Evolutionary conservation across 2,888 invertebrate species (phyloP).

Genomic region (Sericinus montela): DNA sequence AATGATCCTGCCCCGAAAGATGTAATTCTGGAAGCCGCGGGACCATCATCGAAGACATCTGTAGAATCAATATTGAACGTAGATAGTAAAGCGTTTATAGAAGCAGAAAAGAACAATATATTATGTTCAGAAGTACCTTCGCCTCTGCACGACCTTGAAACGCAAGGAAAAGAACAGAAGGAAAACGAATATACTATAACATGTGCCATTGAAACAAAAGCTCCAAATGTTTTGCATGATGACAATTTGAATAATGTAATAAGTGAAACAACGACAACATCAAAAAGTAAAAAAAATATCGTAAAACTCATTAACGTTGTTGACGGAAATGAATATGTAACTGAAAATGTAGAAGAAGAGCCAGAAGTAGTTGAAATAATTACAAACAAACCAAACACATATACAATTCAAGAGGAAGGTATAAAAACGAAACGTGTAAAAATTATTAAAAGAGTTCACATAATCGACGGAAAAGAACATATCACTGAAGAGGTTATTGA

Average conservation of each 20-base stretch:
- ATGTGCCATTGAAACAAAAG: no score
- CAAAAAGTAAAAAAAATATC: conserved; percentile 82
- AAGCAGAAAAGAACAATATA: not conserved
- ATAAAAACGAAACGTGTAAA: conserved; percentile 60
- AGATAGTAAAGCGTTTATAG: not conserved
- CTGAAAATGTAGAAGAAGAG: conserved; percentile 91
- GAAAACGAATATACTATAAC: not conserved
- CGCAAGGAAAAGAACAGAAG: not conserved
- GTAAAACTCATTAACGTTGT: conserved; percentile 87
- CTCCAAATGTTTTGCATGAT: not conserved
- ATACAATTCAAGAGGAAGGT: conserved; percentile 38
- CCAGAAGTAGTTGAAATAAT: conserved; percentile 87
- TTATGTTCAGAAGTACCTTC: not conserved
- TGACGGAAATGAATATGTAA: conserved; percentile 89
- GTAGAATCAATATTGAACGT: not conserved
- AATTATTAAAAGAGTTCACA: conserved; percentile 84
- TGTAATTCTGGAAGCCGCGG: no score
- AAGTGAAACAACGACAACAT: conserved; percentile 40
- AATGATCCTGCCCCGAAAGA: no score
- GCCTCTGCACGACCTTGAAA: not conserved
- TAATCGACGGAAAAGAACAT: conserved; percentile 89
- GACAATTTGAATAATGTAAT: not conserved
- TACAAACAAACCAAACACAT: conserved; percentile 19
- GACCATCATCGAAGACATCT: no score
- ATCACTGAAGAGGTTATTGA: conserved; percentile 88